Base-by-base conservation (phyloP, 2,888 invertebrate species). In the Pandemis heparana region DNA sequence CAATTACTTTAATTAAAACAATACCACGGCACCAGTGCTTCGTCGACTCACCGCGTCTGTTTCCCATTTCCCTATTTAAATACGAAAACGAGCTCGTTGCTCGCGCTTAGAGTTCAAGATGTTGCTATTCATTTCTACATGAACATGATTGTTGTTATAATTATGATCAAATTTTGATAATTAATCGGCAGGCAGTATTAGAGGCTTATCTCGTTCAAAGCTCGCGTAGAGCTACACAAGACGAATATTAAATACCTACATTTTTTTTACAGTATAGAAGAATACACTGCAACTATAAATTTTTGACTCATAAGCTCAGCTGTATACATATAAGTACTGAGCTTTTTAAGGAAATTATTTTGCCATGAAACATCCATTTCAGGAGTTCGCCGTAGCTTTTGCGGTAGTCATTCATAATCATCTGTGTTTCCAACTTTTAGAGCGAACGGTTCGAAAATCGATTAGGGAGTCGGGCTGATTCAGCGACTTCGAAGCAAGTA, bases 1-100 rank as follows among this genome's bases (percentile, higher is more conserved):
- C 94, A 94, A 94, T 94, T 94, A 94, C 92, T 94, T 94, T 94
- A 94, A 94, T 94, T 94, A 94, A 94, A 94, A 94, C 94, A 94
- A 94, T 92, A 93, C 91, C 90, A 89, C 89, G 91, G 88, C 87
- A 91, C 89, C 90, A 92, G 88, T 88, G 89, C 89, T 91, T 86
- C 92, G 92, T 90, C 91, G 92, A 91, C 90, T 92, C 92, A 88
- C 89, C 89, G 92, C 89, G 88, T 90, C 91, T 92, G 93, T 92
- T 92, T 93, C 92, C 92, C 89, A 92, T 93, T 93, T 94, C 90
- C 92, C 91, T 93, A 94, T 94, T 94, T 93, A 94, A 93, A 94
- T 93, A 94, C 91, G 92, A 92, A 90, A 93, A 92, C 92, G 92
- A 93, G 91, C 92, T 90, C 87, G 86, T 82, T 87, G 88, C 85